Conservation (phyloP, 2,113 vertebrate genomes). For the Epinephelus cyanopodus region DNA sequence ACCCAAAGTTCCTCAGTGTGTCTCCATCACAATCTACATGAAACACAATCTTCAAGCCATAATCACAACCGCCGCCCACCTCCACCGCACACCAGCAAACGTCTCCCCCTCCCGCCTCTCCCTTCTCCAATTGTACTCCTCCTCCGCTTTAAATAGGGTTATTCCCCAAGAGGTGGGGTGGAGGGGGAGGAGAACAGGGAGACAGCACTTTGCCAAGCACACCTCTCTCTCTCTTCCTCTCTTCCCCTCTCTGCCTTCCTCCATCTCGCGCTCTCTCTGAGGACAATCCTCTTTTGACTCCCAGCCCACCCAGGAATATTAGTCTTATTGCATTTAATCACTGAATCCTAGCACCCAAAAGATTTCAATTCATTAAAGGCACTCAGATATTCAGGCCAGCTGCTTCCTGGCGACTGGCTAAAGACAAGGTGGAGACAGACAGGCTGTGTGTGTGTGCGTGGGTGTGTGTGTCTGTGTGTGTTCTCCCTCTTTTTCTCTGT, state of each 20-base stretch:
- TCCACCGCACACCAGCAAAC: constrained; percentile 32
- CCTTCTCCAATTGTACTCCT: constrained; percentile 50
- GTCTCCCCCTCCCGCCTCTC: constrained; percentile 35
- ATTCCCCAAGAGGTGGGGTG: constrained; percentile 43
- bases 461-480: constrained; percentile 33
- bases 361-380: constrained; percentile 91
- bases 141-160: constrained; percentile 65
- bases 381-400: constrained; percentile 93
- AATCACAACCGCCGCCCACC: constrained; percentile 14
- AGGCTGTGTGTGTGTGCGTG: constrained; percentile 57
- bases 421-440: constrained; percentile 90
- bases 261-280: constrained; percentile 69
- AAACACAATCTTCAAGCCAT: constrained; percentile 63
- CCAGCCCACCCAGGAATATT: constrained; percentile 90
- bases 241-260: constrained; percentile 52
- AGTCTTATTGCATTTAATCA: constrained; percentile 92
- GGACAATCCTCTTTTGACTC: constrained; percentile 81
- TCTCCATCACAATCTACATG: constrained; percentile 61
- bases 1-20: constrained; percentile 19
- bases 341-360: constrained; percentile 84
- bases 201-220: constrained; percentile 50
- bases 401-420: constrained; percentile 90
- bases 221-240: constrained; percentile 55
- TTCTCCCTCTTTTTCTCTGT: constrained; percentile 53
- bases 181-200: constrained; percentile 21